Evolutionary conservation across 2,888 invertebrate genomes (phyloP), one percentile per base, ranked within the genome.

Genomic region (Caenorhabditis sp.): DNA sequence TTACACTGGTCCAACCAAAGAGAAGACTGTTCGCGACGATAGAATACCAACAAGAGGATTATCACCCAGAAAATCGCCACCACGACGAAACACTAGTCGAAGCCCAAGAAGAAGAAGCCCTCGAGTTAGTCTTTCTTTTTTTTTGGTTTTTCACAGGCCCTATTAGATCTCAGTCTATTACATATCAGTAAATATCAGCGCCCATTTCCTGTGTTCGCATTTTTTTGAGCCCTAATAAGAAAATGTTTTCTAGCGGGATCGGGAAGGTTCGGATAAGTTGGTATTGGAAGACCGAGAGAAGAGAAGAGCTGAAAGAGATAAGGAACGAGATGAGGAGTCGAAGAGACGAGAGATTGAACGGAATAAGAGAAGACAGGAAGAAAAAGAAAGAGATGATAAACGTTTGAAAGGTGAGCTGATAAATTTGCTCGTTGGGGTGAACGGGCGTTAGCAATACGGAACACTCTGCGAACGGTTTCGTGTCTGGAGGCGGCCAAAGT

Each of bases 11-110:
- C 76, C 79, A 14, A 63, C 64, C 2, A 60, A 51, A 10, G 79
- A 78, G 57, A 78, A 80, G 53, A 71, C 65, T 12, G 76, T 76
- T 17, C 60, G 77, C 8, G 77, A 77, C 43, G 79, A 79, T 62
- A 66, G 77, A 8, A 76, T 77, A 19, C 66, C 70, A 19, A 67
- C 67, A 12, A 51, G 73, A 24, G 69, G 76, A 49, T 59, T 70
- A 24, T 76, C 76, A 43, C 78, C 78, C 0, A 59, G 77, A 57
- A 67, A 61, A 24, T 61, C 74, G 12, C 74, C 74, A 4, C 74
- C 74, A 1, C 27, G 75, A 31, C 24, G 75, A 14, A 62, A 68
- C 24, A 54, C 51, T 0, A 24, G 55, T 26, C 23, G 50, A 6
- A 37, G 31, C 14, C 61, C 58, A 51, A 43, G 54, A 55, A 61